A percentile compares a stretch with the other conserved stretches of the same genome.
Evolutionary conservation across 2,888 invertebrate genomes (phyloP).

Genomic region (Alloscopus bannaensis): DNA sequence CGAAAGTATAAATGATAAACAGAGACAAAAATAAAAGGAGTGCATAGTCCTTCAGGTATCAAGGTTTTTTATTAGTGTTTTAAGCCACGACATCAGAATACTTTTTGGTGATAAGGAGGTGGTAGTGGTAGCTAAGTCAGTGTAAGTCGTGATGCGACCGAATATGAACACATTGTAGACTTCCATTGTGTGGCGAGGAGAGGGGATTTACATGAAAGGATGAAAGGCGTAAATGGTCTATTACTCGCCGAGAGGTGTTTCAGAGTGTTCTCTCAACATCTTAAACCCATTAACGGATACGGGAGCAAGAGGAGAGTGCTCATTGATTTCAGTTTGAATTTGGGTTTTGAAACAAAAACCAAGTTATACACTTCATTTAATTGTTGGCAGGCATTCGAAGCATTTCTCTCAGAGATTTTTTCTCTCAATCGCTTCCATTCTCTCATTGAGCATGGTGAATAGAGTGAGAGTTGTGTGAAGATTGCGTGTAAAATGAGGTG

Average conservation of each 20-base stretch:
- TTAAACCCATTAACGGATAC: too few relatives aligned
- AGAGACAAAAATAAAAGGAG: constrained; percentile 42
- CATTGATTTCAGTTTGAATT: not conserved
- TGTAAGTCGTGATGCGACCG: too few relatives aligned
- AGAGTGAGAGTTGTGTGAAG: not conserved
- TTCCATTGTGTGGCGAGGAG: constrained; percentile 14
- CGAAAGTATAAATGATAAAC: constrained; percentile 39
- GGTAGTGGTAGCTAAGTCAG: too few relatives aligned
- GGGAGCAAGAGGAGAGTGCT: constrained; percentile 1
- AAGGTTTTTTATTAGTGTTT: constrained; percentile 9
- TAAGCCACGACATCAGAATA: not conserved
- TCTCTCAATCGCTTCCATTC: too few relatives aligned
- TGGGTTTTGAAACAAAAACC: not conserved
- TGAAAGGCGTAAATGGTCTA: constrained; percentile 40
- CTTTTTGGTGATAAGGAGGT: not conserved
- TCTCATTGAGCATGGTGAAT: too few relatives aligned
- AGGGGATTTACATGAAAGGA: constrained; percentile 28
- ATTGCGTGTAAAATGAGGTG: not conserved
- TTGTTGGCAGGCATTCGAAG: constrained; percentile 4
- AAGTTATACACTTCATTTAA: not conserved
- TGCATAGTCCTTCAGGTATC: too few relatives aligned
- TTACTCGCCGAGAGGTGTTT: constrained; percentile 23
- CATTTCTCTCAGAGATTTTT: constrained; percentile 6
- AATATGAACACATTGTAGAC: not conserved
- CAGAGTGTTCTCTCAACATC: not conserved